phyloP scores from a whole-genome alignment of 2,797 vertebrate species.

The Hydrocynus forskahlii region DNA sequence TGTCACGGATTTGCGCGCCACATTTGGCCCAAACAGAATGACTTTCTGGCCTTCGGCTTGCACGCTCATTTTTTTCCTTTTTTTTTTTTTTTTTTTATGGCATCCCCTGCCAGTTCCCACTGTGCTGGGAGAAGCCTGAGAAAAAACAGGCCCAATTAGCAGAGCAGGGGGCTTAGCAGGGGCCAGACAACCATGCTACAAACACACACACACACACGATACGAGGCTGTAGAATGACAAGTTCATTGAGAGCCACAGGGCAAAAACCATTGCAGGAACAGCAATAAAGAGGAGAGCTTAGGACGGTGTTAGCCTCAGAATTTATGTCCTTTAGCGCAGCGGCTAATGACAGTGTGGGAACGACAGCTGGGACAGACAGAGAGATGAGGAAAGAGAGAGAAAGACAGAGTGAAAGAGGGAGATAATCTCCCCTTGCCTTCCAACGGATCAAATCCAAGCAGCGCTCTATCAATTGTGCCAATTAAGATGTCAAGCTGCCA shows the following conservation, averaged over 20 bases:
- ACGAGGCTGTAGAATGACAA: slow-evolving; percentile 40
- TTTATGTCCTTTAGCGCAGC: slow-evolving; percentile 47
- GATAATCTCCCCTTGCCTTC: slow-evolving; percentile 10
- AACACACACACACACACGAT: slow-evolving; percentile 30
- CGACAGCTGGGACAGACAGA: slow-evolving; percentile 27
- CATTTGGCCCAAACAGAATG: slow-evolving; percentile 62
- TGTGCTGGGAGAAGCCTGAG: slow-evolving; percentile 55
- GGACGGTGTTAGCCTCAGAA: slow-evolving; percentile 37
- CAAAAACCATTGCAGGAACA: slow-evolving; percentile 39
- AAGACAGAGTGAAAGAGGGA: slow-evolving; percentile 5
- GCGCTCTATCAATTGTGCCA: slow-evolving; percentile 45
- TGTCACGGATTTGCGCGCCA: slow-evolving; percentile 62
- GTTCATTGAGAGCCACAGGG: slow-evolving; percentile 54
- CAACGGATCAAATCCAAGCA: slow-evolving; percentile 35
- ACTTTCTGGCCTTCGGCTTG: slow-evolving; percentile 61
- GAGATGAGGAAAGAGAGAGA: slow-evolving; percentile 21
- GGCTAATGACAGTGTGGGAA: slow-evolving; percentile 61
- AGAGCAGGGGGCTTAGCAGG: slow-evolving; percentile 52
- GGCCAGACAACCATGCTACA: slow-evolving; percentile 36
- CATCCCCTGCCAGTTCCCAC: slow-evolving; percentile 60
- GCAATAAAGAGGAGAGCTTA: slow-evolving; percentile 48
- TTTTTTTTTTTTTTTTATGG: slow-evolving; percentile 14
- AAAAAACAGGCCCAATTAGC: slow-evolving; percentile 62
- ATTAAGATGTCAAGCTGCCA: slow-evolving; percentile 52
- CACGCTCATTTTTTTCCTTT: slow-evolving; percentile 26